These are phyloP conservation scores for Echinarachnius parma DNA, from an alignment of 53 echinoderm and acorn worm species.

Conservation along the genomic window DNA sequence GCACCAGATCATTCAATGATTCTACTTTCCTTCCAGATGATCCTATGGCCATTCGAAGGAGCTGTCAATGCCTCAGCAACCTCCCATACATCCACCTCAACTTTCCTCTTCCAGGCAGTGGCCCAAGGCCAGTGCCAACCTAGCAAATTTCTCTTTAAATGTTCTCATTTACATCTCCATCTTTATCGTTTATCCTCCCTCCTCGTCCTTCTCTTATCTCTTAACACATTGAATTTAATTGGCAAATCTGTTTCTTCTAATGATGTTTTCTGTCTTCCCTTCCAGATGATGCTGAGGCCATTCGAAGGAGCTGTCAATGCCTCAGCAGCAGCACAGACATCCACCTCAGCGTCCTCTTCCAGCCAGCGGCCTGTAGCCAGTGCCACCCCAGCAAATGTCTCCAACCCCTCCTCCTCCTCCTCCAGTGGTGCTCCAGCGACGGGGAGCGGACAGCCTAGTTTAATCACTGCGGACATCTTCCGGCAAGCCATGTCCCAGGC, in stretches of 20 bases:
- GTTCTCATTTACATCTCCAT: not conserved
- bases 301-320: slow-evolving; percentile 25
- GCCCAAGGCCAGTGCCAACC: not conserved
- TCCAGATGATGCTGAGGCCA: slow-evolving; percentile 43
- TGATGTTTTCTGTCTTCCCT: not conserved
- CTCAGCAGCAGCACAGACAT: not conserved
- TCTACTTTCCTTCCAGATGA: slow-evolving; percentile 26
- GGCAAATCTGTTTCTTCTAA: too few relatives aligned
- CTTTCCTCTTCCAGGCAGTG: slow-evolving; percentile 14
- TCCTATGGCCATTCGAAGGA: slow-evolving; percentile 40
- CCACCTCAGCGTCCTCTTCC: slow-evolving; percentile 11
- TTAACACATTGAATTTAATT: too few relatives aligned
- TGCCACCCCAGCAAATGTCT: too few relatives aligned
- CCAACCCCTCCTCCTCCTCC: not conserved
- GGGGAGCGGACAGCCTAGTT: not conserved
- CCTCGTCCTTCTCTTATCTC: too few relatives aligned
- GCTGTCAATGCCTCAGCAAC: not conserved
- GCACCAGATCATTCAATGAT: too few relatives aligned
- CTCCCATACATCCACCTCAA: not conserved
- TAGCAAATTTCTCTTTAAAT: too few relatives aligned
- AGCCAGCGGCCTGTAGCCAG: slow-evolving; percentile 6
- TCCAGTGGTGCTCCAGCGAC: not conserved
- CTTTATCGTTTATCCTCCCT: too few relatives aligned
- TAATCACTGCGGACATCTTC: slow-evolving; percentile 73
- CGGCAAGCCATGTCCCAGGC: slow-evolving; percentile 93